Percentiles rank a stretch among this genome's conserved stretches.
phyloP scores from a whole-genome alignment of 1,140 invertebrate genomes.

The Charaxes varanes region DNA sequence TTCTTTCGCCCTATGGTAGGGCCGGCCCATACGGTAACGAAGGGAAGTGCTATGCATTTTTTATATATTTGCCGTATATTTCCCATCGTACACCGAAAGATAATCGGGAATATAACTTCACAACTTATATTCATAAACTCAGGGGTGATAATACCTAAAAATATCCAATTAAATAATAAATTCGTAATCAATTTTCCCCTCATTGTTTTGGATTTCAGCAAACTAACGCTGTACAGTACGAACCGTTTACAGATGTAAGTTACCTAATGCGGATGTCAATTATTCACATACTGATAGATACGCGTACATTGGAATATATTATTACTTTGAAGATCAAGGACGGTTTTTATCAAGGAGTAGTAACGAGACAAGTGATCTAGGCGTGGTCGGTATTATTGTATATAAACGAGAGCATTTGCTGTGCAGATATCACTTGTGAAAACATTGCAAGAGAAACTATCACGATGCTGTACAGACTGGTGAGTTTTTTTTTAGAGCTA shows the following conservation, averaged over 20 bases:
- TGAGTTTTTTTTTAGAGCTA: slow-evolving; percentile 34
- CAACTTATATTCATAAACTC: too few species aligned
- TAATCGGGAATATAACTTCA: too few species aligned
- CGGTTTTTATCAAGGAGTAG: slow-evolving; percentile 45
- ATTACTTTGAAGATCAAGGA: slow-evolving; percentile 62
- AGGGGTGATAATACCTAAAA: too few species aligned
- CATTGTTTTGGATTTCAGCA: too few species aligned
- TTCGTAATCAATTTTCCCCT: too few species aligned
- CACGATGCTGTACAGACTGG: slow-evolving; percentile 61
- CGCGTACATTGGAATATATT: slow-evolving; percentile 37
- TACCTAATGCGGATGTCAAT: slow-evolving; percentile 46
- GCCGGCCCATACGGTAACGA: too few species aligned
- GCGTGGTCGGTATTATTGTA: slow-evolving; percentile 49
- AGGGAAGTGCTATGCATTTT: too few species aligned
- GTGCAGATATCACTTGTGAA: slow-evolving; percentile 49
- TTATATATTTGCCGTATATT: too few species aligned
- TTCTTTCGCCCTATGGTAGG: too few species aligned
- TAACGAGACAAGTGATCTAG: slow-evolving; percentile 30
- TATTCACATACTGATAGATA: slow-evolving; percentile 27
- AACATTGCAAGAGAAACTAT: slow-evolving; percentile 33
- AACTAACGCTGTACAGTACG: too few species aligned
- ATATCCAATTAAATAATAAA: too few species aligned
- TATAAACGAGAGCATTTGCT: slow-evolving; percentile 38
- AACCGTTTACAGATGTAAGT: slow-evolving; percentile 4
- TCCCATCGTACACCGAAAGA: too few species aligned